Conservation (phyloP, 2,113 vertebrate genomes). For the Microcebus murinus region DNA sequence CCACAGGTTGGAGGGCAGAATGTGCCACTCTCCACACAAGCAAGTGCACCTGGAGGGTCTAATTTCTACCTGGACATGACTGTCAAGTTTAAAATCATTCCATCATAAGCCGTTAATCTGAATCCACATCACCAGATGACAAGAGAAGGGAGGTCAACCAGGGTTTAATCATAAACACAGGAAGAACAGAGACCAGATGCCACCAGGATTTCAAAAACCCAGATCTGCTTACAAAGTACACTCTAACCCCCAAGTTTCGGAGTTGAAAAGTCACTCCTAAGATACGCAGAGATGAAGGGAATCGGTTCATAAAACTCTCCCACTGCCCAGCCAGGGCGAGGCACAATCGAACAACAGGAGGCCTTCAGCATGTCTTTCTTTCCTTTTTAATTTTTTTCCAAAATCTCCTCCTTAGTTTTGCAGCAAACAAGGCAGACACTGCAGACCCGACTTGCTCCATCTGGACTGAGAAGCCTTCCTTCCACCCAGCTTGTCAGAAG, state of each 20-base stretch:
- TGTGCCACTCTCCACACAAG: not conserved
- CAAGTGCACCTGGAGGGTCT: not conserved
- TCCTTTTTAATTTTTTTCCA: not conserved
- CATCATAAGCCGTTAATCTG: not conserved
- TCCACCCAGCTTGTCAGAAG: not conserved
- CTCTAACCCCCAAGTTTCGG: not conserved
- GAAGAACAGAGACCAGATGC: not conserved
- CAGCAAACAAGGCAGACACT: not conserved
- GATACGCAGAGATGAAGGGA: constrained; percentile 5
- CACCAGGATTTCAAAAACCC: constrained; percentile 8
- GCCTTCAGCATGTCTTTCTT: not conserved
- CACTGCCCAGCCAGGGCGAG: not conserved
- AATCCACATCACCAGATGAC: not conserved
- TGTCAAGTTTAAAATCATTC: constrained; percentile 5
- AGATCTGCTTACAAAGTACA: constrained; percentile 15
- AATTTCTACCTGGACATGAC: not conserved
- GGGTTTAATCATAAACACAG: not conserved
- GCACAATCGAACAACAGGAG: not conserved
- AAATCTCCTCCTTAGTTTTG: not conserved
- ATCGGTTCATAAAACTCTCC: not conserved
- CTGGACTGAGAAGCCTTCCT: not conserved
- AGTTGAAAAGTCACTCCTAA: constrained; percentile 18
- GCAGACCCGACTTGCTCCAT: not conserved
- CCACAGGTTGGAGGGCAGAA: not conserved
- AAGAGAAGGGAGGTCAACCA: not conserved